phyloP scores from a whole-genome alignment of 1,140 invertebrate species.

The Antheraea mylitta region DNA sequence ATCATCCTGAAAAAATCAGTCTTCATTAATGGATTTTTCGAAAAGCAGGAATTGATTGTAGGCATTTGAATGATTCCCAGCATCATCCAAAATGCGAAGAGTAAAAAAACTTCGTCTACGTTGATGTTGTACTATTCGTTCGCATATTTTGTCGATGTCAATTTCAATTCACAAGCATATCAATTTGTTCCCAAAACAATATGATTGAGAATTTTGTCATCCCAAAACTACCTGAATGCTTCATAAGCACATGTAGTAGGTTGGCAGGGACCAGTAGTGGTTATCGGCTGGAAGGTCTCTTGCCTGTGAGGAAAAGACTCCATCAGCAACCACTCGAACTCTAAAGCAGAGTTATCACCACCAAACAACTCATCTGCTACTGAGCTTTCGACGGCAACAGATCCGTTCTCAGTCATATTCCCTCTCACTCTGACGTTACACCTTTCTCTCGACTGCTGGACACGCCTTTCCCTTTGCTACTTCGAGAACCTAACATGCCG shows the following conservation, averaged over 20 bases:
- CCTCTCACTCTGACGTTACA: neutral
- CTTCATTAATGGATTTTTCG: slow-evolving; percentile 17
- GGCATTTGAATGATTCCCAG: slow-evolving; percentile 25
- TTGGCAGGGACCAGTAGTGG: neutral
- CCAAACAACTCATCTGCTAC: neutral
- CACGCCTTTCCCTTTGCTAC: no score
- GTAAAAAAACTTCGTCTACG: slow-evolving; percentile 25
- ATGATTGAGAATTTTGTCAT: slow-evolving; percentile 5
- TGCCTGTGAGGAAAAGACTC: neutral
- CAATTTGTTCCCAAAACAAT: slow-evolving; percentile 28
- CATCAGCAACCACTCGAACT: neutral
- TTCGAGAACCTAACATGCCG: no score
- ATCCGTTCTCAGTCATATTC: neutral
- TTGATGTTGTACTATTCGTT: slow-evolving; percentile 28
- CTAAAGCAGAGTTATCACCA: neutral
- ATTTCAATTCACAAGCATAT: slow-evolving; percentile 26
- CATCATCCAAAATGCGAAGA: slow-evolving; percentile 27
- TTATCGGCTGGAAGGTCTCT: neutral
- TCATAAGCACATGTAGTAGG: no score
- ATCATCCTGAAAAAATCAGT: slow-evolving; percentile 22
- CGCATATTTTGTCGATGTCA: neutral
- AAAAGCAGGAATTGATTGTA: slow-evolving; percentile 27
- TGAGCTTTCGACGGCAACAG: neutral
- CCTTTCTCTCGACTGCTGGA: no score
- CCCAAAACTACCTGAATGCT: slow-evolving; percentile 1